Conservation (phyloP, 2,888 invertebrate genomes). For the Eupithecia subumbrata region DNA sequence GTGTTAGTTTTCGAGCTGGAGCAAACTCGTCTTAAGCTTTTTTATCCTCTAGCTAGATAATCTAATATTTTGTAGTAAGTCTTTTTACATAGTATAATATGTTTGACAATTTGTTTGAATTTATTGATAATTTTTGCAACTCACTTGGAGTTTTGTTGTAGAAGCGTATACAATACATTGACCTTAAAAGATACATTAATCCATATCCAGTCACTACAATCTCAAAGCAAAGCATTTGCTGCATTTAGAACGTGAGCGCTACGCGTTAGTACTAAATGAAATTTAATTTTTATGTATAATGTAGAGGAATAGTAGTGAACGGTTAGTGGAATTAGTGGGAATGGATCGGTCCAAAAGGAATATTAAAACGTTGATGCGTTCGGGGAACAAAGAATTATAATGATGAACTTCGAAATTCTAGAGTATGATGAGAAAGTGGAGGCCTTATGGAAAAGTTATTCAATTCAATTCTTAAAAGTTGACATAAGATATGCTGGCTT, state of each 20-base stretch:
- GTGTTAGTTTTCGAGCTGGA: no score
- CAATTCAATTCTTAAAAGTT: no score
- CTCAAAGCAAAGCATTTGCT: slow-evolving; percentile 16
- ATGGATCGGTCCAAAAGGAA: background rate
- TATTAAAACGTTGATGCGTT: background rate
- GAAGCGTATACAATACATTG: no score
- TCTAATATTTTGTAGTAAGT: no score
- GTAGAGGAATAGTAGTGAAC: background rate
- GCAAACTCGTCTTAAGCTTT: no score
- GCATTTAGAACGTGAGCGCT: slow-evolving; percentile 23
- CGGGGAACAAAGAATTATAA: background rate
- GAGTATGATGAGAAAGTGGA: background rate
- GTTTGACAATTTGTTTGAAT: no score
- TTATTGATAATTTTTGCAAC: no score
- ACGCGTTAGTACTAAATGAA: slow-evolving; percentile 17
- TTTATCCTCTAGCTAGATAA: no score
- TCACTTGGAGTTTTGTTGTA: no score
- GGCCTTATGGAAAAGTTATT: background rate
- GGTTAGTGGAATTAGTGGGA: background rate
- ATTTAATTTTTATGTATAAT: slow-evolving; percentile 24
- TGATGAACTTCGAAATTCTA: background rate
- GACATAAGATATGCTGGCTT: no score
- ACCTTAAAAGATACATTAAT: no score
- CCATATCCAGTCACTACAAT: background rate
- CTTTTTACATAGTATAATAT: no score